A percentile compares a stretch with the other conserved stretches of the same genome.
These are phyloP conservation scores for Epirrhoe tristata DNA, from an alignment of 2,888 invertebrate species.

Conservation along the genomic window DNA sequence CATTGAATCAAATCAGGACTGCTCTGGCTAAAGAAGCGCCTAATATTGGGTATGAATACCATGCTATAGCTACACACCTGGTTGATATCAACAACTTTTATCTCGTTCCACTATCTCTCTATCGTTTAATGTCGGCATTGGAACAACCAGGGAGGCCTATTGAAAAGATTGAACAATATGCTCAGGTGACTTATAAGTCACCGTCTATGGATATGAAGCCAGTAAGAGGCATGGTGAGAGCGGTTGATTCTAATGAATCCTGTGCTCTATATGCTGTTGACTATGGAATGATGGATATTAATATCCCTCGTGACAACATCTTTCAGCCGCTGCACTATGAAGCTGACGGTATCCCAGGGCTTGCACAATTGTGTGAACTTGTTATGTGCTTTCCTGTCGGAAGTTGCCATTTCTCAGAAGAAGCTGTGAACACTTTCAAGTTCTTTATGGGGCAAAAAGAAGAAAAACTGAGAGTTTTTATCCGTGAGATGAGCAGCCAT, in stretches of 20 bases:
- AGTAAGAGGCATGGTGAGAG: slow-evolving; percentile 13
- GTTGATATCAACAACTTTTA: slow-evolving; percentile 20
- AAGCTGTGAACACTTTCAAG: slow-evolving; percentile 9
- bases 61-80: slow-evolving; percentile 19
- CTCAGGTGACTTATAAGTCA: slow-evolving; percentile 12
- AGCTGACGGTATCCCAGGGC: background rate
- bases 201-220: background rate
- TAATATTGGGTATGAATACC: background rate
- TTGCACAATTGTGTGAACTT: slow-evolving; percentile 24
- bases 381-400: slow-evolving; percentile 18
- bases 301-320: background rate
- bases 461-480: slow-evolving; percentile 11
- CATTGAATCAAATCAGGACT: background rate
- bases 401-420: background rate
- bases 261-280: slow-evolving; percentile 19
- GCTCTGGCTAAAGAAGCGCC: background rate
- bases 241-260: background rate
- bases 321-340: background rate
- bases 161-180: background rate
- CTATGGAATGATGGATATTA: slow-evolving; percentile 18
- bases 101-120: slow-evolving; percentile 16
- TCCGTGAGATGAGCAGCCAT: slow-evolving; percentile 4
- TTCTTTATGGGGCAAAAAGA: slow-evolving; percentile 18
- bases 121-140: background rate
- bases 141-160: slow-evolving; percentile 15